These are phyloP conservation scores for Empidonax traillii DNA, from an alignment of 2,113 vertebrate genomes.

Conservation along the genomic window DNA sequence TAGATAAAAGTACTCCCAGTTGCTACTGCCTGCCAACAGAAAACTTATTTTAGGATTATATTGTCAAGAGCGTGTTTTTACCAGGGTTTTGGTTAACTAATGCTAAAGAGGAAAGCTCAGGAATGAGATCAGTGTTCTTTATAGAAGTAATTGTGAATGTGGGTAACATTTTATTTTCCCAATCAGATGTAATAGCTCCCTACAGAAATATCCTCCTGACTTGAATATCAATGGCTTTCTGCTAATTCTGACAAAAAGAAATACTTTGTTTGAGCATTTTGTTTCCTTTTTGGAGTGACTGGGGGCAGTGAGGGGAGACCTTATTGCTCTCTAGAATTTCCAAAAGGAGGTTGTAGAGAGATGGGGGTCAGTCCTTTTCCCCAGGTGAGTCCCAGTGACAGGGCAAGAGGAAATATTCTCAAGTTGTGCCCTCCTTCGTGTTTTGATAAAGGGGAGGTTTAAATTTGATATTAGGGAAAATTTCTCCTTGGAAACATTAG, in stretches of 20 bases:
- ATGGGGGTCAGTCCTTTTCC: neutral
- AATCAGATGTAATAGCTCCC: slow-evolving; percentile 48
- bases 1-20: slow-evolving; percentile 31
- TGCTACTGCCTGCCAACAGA: slow-evolving; percentile 48
- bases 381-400: fast-evolving
- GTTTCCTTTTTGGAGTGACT: neutral
- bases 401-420: neutral
- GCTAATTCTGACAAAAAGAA: neutral
- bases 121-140: slow-evolving; percentile 60
- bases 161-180: slow-evolving; percentile 61
- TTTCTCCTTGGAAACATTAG: neutral
- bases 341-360: neutral
- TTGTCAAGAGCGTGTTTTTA: slow-evolving; percentile 41
- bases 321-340: neutral
- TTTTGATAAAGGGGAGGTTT: neutral
- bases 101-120: slow-evolving; percentile 27
- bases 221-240: slow-evolving; percentile 41
- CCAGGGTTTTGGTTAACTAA: slow-evolving; percentile 60
- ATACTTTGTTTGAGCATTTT: neutral
- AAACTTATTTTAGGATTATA: slow-evolving; percentile 60
- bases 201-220: slow-evolving; percentile 36
- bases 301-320: neutral
- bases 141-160: slow-evolving; percentile 60
- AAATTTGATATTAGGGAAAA: neutral
- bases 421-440: neutral